Conservation (phyloP, 2,113 vertebrate genomes). For the Notarius quadriscutis region DNA sequence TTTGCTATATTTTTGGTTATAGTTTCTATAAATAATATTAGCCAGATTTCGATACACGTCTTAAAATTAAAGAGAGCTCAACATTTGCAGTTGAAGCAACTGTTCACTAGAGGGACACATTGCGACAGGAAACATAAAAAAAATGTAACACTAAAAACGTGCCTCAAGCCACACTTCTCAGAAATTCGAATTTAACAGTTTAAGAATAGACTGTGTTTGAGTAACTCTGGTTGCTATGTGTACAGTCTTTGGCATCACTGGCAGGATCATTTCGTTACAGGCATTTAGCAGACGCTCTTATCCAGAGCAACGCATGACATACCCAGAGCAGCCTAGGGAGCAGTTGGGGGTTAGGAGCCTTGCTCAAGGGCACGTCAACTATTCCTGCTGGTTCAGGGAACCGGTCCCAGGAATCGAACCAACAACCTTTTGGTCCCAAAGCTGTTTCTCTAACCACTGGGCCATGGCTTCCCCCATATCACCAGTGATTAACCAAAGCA, state of each 20-base stretch:
- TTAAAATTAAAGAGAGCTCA: neutral
- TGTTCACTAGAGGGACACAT: constrained; percentile 34
- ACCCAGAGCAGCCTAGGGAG: too few species aligned
- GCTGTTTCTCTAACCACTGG: too few species aligned
- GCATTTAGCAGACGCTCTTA: too few species aligned
- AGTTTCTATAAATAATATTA: neutral
- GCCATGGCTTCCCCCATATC: too few species aligned
- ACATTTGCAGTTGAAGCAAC: neutral
- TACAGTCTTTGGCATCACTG: neutral
- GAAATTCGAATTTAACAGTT: neutral
- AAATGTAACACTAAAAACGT: neutral
- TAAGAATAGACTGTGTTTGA: neutral
- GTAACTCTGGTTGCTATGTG: neutral
- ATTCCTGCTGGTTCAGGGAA: too few species aligned
- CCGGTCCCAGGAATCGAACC: too few species aligned
- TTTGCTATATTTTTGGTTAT: neutral
- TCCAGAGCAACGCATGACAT: too few species aligned
- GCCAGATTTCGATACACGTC: neutral
- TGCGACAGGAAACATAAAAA: neutral
- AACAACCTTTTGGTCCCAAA: too few species aligned
- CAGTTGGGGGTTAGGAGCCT: too few species aligned
- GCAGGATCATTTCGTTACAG: too few species aligned
- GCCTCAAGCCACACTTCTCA: neutral
- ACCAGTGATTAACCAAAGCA: neutral
- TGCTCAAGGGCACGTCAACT: too few species aligned